Percentiles rank a stretch among this genome's conserved stretches.
phyloP scores from a whole-genome alignment of 2,113 vertebrate species.

The Jacana jacana region DNA sequence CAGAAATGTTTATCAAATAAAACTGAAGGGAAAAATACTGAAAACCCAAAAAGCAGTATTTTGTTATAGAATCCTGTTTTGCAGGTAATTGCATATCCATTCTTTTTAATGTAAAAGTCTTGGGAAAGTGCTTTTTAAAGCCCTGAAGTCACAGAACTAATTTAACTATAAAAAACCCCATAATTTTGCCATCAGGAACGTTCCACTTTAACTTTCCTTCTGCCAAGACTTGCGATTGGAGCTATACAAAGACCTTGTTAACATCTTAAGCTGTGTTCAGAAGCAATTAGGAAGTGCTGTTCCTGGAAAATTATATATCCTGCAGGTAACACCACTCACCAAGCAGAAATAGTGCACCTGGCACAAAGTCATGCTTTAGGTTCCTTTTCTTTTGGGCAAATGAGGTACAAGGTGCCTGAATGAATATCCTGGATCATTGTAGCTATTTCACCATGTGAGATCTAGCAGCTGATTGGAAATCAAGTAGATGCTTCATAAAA shows the following conservation, averaged over 20 bases:
- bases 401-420: background rate
- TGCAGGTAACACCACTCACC: background rate
- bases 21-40: background rate
- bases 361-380: background rate
- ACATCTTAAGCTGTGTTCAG: background rate
- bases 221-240: background rate
- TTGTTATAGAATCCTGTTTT: background rate
- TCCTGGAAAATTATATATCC: background rate
- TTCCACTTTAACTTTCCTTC: background rate
- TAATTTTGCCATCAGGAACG: background rate
- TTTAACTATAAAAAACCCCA: background rate
- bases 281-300: background rate
- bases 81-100: background rate
- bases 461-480: background rate
- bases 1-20: background rate
- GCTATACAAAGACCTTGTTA: background rate
- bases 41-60: background rate
- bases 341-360: background rate
- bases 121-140: background rate
- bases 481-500: background rate
- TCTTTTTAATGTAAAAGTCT: background rate
- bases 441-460: background rate
- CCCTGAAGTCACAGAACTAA: background rate
- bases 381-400: background rate
- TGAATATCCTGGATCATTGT: background rate